Conservation (phyloP, 2,797 vertebrate species). For the Danio albolineatus region DNA sequence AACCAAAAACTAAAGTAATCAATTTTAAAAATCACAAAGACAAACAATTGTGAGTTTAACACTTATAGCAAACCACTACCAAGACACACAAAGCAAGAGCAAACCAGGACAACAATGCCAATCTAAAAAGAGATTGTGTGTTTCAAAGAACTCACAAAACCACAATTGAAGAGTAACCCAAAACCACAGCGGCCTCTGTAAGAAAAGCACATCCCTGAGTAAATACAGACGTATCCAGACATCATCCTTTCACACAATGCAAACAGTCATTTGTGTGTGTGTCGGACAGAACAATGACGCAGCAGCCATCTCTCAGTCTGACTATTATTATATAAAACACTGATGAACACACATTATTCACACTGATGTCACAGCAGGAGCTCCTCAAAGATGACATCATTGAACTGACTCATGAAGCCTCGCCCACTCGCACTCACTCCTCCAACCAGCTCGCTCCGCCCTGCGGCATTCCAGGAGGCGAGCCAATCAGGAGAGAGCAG, state of each 20-base stretch:
- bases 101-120: background rate
- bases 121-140: conserved; percentile 3
- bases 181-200: conserved; percentile 40
- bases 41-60: background rate
- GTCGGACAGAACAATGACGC: conserved; percentile 2
- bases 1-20: background rate
- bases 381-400: conserved; percentile 3
- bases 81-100: background rate
- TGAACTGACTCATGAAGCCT: background rate
- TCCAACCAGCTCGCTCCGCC: background rate
- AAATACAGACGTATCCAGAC: conserved; percentile 48
- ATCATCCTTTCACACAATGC: conserved; percentile 37
- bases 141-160: conserved; percentile 17
- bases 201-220: conserved; percentile 47
- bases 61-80: conserved; percentile 19
- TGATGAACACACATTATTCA: conserved; percentile 21
- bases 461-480: background rate
- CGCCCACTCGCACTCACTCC: background rate
- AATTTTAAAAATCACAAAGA: background rate
- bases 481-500: no score
- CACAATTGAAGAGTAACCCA: conserved; percentile 38
- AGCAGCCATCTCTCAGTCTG: no score
- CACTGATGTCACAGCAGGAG: conserved; percentile 17
- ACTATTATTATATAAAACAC: background rate
- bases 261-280: conserved; percentile 18